A percentile compares a stretch with the other conserved stretches of the same genome.
Conservation (phyloP, 2,797 vertebrate genomes). For the Pangasius larnaudii region DNA sequence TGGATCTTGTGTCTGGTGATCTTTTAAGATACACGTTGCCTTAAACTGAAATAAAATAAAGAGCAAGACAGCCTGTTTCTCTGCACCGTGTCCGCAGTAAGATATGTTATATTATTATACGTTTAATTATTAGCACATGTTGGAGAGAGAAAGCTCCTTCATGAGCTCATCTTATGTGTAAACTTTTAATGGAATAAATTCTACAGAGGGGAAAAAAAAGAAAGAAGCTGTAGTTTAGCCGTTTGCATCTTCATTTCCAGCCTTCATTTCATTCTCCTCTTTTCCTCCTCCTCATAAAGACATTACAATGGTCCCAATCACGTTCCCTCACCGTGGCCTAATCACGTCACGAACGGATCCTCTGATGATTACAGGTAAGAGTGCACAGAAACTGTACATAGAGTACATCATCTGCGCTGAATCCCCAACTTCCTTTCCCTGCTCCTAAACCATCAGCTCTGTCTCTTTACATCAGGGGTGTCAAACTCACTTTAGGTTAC, state of each 20-base stretch:
- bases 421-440: not conserved
- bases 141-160: not conserved
- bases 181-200: not conserved
- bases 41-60: not conserved
- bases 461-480: not conserved
- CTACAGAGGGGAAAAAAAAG: too few relatives aligned
- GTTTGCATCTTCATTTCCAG: conserved; percentile 21
- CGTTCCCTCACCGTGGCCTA: conserved; percentile 71
- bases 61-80: not conserved
- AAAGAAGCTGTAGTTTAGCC: not conserved
- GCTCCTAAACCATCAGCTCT: not conserved
- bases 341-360: conserved; percentile 82
- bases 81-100: not conserved
- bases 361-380: conserved; percentile 81
- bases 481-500: not conserved
- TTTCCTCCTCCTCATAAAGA: conserved; percentile 68
- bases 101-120: too few relatives aligned
- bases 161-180: not conserved
- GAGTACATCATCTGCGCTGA: not conserved
- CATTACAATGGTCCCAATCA: conserved; percentile 79
- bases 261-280: conserved; percentile 35
- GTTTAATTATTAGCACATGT: not conserved
- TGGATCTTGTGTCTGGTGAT: not conserved
- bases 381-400: not conserved
- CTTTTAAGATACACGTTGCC: not conserved